Evolutionary conservation across 1,140 invertebrate genomes (phyloP), one percentile per base, ranked within the genome.

Genomic region (Brachionus calyciflorus): DNA sequence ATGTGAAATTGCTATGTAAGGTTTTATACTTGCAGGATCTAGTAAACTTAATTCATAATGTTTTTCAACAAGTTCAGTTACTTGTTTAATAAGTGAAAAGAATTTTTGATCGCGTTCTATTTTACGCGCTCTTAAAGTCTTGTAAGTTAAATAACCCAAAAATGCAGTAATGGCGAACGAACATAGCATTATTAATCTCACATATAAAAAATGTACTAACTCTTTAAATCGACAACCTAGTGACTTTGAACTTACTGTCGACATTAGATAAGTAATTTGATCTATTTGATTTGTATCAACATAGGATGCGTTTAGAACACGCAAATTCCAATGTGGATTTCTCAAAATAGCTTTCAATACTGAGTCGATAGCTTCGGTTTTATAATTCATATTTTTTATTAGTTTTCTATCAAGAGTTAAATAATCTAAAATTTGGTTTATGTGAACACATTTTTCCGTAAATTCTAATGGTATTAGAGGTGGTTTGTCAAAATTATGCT

Each of bases 371-470:
- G 69, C 69, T 21, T 44, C 40, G 4, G 60, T 0, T 19, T 41
- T 65, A 44, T 41, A 44, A 44, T 65, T 28, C 6, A n/a, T 4
- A 46, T 65, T 65, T 65, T 28, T 21, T 17, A 65, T 44, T 19
- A 73, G 26, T 12, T 28, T 30, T 46, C 69, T 14, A 14, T 73
- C 46, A 14, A 40, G 49, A 17, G 17, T n/a, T 14, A 73, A 12
- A 51, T 37, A 73, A 41, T 49, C 44, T 28, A 51, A 21, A n/a
- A 51, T 51, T 19, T 49, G 49, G 28, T 55, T 73, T 55, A 73
- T 51, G 40, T 73, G 69, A 49, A 73, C 44, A 33, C 69, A 73
- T 73, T 73, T 73, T 55, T 73, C 69, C 1, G 30, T 49, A 33
- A 73, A 51, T 17, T 73, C 69, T 4, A 49, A 3, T 26, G 46